A percentile compares a stretch with the other conserved stretches of the same genome.
Evolutionary conservation across 1,140 invertebrate genomes (phyloP).

Genomic region (Ceratitis capitata): DNA sequence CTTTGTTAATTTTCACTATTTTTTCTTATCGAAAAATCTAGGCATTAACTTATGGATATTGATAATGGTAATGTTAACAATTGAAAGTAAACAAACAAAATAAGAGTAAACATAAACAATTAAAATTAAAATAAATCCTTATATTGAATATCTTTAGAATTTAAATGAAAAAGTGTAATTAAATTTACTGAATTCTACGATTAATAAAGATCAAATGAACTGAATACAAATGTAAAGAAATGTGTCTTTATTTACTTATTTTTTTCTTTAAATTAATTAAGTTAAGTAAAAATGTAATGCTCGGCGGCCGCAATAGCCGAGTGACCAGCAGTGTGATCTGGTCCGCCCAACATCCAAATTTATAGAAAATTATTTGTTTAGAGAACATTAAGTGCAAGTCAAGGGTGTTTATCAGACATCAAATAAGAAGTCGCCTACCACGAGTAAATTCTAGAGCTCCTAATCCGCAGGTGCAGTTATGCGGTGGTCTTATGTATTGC

Average conservation of each 20-base stretch:
- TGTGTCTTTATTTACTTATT: neutral
- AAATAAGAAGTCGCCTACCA: too few species aligned
- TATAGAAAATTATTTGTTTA: too few species aligned
- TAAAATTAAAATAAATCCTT: neutral
- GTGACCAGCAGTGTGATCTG: too few species aligned
- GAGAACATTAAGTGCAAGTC: too few species aligned
- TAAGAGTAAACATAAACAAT: neutral
- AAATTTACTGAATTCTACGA: conserved; percentile 36
- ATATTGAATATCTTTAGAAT: conserved; percentile 37
- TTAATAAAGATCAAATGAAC: conserved; percentile 39
- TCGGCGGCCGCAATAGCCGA: too few species aligned
- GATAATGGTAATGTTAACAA: conserved; percentile 36
- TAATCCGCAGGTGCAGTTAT: too few species aligned
- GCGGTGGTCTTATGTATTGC: too few species aligned
- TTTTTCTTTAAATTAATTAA: neutral
- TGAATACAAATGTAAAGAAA: conserved; percentile 17
- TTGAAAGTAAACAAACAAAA: neutral
- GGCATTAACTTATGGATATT: neutral
- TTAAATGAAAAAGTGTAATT: conserved; percentile 35
- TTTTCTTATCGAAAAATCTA: neutral
- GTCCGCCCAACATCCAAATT: too few species aligned
- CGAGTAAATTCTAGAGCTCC: too few species aligned
- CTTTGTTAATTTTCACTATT: neutral
- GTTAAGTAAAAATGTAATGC: too few species aligned
- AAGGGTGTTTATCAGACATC: too few species aligned